Base-by-base conservation (phyloP, 1,140 invertebrate genomes). In the Aphidius ervi region DNA sequence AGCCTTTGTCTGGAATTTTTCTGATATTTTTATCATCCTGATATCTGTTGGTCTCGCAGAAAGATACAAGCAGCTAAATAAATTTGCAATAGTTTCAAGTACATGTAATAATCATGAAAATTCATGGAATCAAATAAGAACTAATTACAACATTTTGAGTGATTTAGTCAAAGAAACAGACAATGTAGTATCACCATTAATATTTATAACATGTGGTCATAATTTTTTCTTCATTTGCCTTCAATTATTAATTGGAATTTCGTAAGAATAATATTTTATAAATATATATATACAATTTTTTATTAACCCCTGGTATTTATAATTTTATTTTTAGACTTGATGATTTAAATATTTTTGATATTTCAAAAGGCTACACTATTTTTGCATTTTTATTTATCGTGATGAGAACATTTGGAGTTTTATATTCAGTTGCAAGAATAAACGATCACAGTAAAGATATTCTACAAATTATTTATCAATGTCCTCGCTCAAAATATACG, bases 171-270 rank as follows among this genome's bases (percentile, higher is more conserved):
- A 81, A 63, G 76, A 75, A 48, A 73, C 85, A 9, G 86, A 87
- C 63, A 69, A 82, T 37, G 68, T 80, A 41, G 74, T 88, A 46
- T 85, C 85, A 0, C 70, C 77, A 0, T 79, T 89, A 3, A 81
- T 87, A 5, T 72, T 90, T 2, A 68, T 88, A 6, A 88, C 88
- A 0, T 89, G 88, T 59, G 82, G 81, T 3, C 86, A 85, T 62
- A 90, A 90, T 72, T 71, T 90, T 0, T 89, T 88, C 66, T 90
- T 88, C 50, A 86, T 90, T 41, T 88, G 88, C 53, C 74, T 88
- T 0, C 88, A 90, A 68, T 80, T 91, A n/a, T 81, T 89, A 1
- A 85, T 88, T 65, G 88, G 85, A 58, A 73, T 91, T 40, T 84
- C 86, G 89, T 90, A 74, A 82, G 78, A 31, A 31, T 3, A 31